Evolutionary conservation across 1,140 invertebrate genomes (phyloP).

Genomic region (Meloidogyne hapla): DNA sequence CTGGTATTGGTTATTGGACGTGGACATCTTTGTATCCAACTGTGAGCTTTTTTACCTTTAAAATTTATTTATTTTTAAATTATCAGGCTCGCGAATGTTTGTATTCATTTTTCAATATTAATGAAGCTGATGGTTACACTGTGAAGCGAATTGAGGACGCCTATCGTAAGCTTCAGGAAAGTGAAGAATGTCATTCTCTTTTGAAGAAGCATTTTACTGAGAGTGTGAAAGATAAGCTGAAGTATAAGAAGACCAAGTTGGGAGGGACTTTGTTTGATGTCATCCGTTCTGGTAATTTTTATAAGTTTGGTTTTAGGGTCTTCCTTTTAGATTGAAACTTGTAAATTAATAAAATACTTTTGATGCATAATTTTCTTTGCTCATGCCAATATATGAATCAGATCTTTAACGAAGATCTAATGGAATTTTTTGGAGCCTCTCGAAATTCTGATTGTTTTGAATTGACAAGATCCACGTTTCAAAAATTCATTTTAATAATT

Average conservation of each 20-base stretch:
- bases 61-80: neutral
- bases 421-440: too few relatives aligned
- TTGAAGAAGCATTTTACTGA: slow-evolving; percentile 88
- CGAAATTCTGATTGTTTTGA: too few relatives aligned
- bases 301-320: too few relatives aligned
- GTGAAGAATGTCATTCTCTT: slow-evolving; percentile 77
- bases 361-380: too few relatives aligned
- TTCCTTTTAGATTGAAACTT: too few relatives aligned
- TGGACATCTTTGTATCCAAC: neutral
- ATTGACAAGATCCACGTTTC: too few relatives aligned
- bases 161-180: slow-evolving; percentile 66
- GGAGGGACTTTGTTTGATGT: slow-evolving; percentile 55
- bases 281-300: slow-evolving; percentile 48
- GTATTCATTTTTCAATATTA: slow-evolving; percentile 20
- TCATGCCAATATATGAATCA: too few relatives aligned
- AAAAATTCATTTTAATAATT: slow-evolving; percentile 14
- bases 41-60: neutral
- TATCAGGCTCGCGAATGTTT: slow-evolving; percentile 25
- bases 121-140: slow-evolving; percentile 48
- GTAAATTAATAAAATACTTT: too few relatives aligned
- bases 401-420: too few relatives aligned
- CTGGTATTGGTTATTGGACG: slow-evolving; percentile 9
- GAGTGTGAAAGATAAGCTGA: slow-evolving; percentile 78
- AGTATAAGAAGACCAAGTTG: slow-evolving; percentile 46
- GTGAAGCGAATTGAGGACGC: slow-evolving; percentile 79